phyloP scores from a whole-genome alignment of 2,888 invertebrate genomes.

The Alviniconcha strummeri region DNA sequence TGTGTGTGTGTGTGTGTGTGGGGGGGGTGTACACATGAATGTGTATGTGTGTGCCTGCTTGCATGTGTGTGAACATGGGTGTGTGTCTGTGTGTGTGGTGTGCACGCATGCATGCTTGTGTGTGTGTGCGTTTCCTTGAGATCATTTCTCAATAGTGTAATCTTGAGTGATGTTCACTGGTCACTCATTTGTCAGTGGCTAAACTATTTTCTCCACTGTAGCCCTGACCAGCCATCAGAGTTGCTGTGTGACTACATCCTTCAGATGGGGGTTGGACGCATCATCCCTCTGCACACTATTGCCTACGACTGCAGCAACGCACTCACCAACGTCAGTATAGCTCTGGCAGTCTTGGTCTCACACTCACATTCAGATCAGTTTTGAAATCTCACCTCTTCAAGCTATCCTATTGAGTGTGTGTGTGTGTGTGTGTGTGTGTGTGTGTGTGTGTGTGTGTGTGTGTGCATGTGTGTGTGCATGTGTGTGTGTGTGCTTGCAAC shows the following conservation, averaged over 20 bases:
- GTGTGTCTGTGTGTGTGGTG: too few relatives aligned
- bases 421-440: conserved; percentile 13
- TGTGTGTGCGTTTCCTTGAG: neutral
- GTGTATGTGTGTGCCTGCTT: neutral
- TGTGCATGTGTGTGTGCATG: conserved; percentile 15
- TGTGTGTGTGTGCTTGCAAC: neutral
- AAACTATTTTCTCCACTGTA: conserved; percentile 35
- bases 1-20: neutral
- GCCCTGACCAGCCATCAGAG: conserved; percentile 71
- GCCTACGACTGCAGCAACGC: conserved; percentile 73
- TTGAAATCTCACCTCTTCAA: too few relatives aligned
- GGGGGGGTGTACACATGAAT: neutral
- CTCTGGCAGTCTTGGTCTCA: too few relatives aligned
- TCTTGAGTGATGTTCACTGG: too few relatives aligned
- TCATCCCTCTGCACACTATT: conserved; percentile 68
- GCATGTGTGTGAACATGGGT: too few relatives aligned
- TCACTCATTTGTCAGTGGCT: too few relatives aligned
- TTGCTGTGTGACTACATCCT: conserved; percentile 70
- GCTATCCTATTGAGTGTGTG: neutral
- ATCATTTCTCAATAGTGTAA: too few relatives aligned
- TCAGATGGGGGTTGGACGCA: conserved; percentile 68
- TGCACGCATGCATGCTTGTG: neutral
- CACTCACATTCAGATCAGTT: too few relatives aligned
- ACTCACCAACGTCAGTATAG: conserved; percentile 67
- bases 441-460: conserved; percentile 7